Evolutionary conservation across 1,140 invertebrate genomes (phyloP).

Genomic region (Trinorchestia longiramus): DNA sequence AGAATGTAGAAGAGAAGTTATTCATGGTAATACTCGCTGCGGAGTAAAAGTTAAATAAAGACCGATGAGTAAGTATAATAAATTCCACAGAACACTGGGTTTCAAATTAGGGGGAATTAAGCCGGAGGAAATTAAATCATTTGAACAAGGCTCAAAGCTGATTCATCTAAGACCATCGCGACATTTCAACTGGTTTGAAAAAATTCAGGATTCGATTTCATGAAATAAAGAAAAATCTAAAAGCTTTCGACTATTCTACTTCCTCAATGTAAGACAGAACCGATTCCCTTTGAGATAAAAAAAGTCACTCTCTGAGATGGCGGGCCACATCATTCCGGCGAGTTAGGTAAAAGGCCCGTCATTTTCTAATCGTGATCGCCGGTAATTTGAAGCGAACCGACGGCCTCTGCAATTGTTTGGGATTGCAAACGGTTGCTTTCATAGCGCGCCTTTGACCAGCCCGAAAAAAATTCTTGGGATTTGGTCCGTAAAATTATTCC

Average conservation of each 20-base stretch:
- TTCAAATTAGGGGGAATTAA: not conserved
- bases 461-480: not conserved
- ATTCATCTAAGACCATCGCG: not conserved
- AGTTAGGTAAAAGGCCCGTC: slow-evolving; percentile 1
- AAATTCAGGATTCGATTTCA: not conserved
- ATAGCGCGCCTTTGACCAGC: slow-evolving; percentile 12
- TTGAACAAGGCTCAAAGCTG: not conserved
- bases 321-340: slow-evolving; percentile 6
- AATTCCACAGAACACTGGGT: not conserved
- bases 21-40: too few species aligned
- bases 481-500: slow-evolving; percentile 20
- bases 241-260: not conserved
- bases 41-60: not conserved
- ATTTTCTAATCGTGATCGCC: slow-evolving; percentile 35
- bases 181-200: not conserved
- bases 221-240: slow-evolving; percentile 11
- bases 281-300: not conserved
- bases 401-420: slow-evolving; percentile 27
- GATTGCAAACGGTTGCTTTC: slow-evolving; percentile 17
- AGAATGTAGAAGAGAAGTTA: too few species aligned
- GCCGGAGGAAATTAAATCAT: not conserved
- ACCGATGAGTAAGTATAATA: not conserved
- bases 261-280: not conserved
- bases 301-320: not conserved
- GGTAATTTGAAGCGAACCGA: not conserved